A percentile compares a stretch with the other conserved stretches of the same genome.
phyloP scores from a whole-genome alignment of 2,797 vertebrate species.

The Poeciliopsis turneri region DNA sequence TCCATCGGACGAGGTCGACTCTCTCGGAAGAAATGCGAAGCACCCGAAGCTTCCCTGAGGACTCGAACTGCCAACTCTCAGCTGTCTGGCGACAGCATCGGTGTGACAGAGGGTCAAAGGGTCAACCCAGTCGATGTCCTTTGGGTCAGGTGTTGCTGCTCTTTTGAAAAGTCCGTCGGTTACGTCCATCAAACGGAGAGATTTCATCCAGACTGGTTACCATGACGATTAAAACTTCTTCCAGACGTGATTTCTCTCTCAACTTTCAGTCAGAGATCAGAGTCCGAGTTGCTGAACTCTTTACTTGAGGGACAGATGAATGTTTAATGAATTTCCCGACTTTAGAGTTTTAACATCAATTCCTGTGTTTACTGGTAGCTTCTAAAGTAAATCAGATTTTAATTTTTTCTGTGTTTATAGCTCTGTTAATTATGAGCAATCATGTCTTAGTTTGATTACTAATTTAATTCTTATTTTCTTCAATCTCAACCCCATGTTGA shows the following conservation, averaged over 20 bases:
- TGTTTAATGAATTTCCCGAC: background rate
- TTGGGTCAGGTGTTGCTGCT: conserved; percentile 23
- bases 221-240: background rate
- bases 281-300: background rate
- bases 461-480: background rate
- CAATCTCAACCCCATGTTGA: background rate
- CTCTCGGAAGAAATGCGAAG: conserved; percentile 15
- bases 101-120: conserved; percentile 26
- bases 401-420: background rate
- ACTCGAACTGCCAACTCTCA: conserved; percentile 6
- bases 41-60: conserved; percentile 10
- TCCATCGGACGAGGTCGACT: conserved; percentile 37
- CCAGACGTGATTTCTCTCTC: background rate
- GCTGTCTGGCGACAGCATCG: background rate
- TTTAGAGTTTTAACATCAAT: background rate
- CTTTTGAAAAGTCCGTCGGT: conserved; percentile 20
- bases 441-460: background rate
- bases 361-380: background rate
- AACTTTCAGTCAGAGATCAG: background rate
- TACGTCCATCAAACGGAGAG: conserved; percentile 10
- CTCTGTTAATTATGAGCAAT: background rate
- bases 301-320: background rate
- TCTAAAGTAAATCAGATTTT: background rate
- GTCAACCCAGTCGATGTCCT: conserved; percentile 1
- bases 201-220: background rate